These are phyloP conservation scores for Euleptes europaea DNA, from an alignment of 2,113 vertebrate genomes.

Conservation along the genomic window DNA sequence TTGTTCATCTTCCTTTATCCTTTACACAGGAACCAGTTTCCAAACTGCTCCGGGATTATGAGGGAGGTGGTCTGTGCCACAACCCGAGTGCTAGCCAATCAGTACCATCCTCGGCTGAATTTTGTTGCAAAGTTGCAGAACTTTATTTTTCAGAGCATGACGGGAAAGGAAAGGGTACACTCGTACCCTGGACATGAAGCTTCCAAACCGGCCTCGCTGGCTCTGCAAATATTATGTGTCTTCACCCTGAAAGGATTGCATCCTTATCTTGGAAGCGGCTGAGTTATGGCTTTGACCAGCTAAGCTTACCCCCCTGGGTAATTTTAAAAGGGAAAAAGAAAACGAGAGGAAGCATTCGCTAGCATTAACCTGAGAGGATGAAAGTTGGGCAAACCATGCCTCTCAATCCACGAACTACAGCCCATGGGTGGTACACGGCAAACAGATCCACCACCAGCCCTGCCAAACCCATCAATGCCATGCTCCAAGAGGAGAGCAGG, in stretches of 20 bases:
- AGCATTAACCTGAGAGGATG: constrained; percentile 57
- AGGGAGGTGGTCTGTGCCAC: background rate
- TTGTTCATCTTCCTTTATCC: background rate
- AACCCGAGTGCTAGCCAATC: background rate
- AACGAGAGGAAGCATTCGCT: constrained; percentile 18
- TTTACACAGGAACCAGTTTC: background rate
- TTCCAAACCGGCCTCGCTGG: background rate
- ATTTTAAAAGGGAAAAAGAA: background rate
- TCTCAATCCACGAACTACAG: constrained; percentile 24
- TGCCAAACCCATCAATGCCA: background rate
- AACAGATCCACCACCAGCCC: background rate
- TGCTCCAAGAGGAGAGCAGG: background rate
- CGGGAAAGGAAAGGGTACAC: background rate
- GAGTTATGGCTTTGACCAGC: constrained; percentile 62
- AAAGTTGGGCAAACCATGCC: constrained; percentile 17
- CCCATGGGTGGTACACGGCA: background rate
- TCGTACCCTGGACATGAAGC: fast-evolving
- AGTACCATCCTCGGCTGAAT: background rate
- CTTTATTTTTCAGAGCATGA: background rate
- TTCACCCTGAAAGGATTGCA: background rate
- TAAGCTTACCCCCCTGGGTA: background rate
- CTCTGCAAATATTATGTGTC: background rate
- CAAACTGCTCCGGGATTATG: background rate
- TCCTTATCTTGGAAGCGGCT: constrained; percentile 23
- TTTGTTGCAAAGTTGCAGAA: background rate